Evolutionary conservation across 1,140 invertebrate genomes (phyloP), one percentile per base, ranked within the genome.

Genomic region (Drosophila aff.): DNA sequence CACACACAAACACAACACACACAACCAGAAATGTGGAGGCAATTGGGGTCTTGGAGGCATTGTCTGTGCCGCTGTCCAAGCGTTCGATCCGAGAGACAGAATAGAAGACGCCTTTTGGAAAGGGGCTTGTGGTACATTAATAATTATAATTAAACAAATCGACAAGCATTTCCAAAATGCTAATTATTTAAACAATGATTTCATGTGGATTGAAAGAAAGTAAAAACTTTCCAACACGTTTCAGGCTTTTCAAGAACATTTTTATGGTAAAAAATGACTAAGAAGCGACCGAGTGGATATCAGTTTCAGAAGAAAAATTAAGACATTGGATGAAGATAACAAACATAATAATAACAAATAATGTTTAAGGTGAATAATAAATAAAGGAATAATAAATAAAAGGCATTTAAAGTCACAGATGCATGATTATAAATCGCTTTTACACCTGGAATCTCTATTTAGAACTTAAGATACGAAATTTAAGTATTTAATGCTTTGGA

Each of bases 121-220:
- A 40, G 36, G 36, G 53, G 53, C 31, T 26, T 40, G 33, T 23
- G 21, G 53, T 40, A 38, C 53, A 57, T 57, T 57, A 40, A 57
- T 57, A 57, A 57, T 57, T 40, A 38, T 26, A 57, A 57, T 57
- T 57, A 57, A 57, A 40, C 33, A 40, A 57, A 57, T 57, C 53
- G 53, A 40, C 9, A 57, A 26, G n/a, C 53, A 57, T 57, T 57
- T 57, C 36, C 4, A 40, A 57, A 40, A 57, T 38, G 21, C 53
- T 38, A 57, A 57, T 57, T 57, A 57, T 57, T 40, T 38, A 5
- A n/a, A 40, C 53, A 57, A 38, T 57, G 36, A 40, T 55, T 38
- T 38, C 13, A 16, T 38, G 33, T 38, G 33, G 33, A 38, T 23
- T 23, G 53, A 16, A 23, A 23, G 33, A 55, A 55, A 40, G 53